Evolutionary conservation across 2,797 vertebrate species (phyloP), one percentile per base, ranked within the genome.

Genomic region (Enteromius argenteus): DNA sequence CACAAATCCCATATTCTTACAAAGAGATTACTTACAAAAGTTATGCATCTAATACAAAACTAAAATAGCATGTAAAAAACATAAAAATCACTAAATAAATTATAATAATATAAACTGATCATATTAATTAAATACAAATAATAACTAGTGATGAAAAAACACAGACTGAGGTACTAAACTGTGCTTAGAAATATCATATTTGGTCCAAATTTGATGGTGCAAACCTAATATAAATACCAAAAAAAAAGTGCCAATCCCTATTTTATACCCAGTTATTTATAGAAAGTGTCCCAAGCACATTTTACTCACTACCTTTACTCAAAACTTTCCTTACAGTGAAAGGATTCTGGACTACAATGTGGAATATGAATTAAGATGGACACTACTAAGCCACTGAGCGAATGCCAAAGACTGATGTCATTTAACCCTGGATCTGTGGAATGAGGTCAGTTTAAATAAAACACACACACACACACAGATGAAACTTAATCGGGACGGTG

Each of bases 391-490:
- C 56, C 76, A 27, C 19, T 49, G 51, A 76, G 32, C 8, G 51
- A 72, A 79, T 42, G 84, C 67, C 76, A 81, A 68, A 71, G 75
- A 79, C 84, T 92, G 93, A 93, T 90, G 91, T 93, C 92, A 93
- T 91, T 56, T 85, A 76, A 83, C 76, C 85, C 83, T 79, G 27
- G 27, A 79, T 77, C 90, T 21, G 53, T 87, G 72, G 86, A 90
- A 92, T 93, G 91, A 93, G 93, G 92, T 93, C 92, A 92, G 73
- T 88, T 89, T 90, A 91, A 93, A 93, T 92, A 88, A 87, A 90
- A 93, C 81, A 85, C 74, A 85, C 81, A 56, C 81, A 56, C 10
- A 42, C 9, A 85, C 84, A 90, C 90, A 91, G 89, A 91, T 89
- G 87, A 86, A 84, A 88, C 83, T 69, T 76, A 80, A 82, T 44